These are phyloP conservation scores for Harmothoe impar DNA, from an alignment of 2,888 invertebrate species.

Conservation along the genomic window DNA sequence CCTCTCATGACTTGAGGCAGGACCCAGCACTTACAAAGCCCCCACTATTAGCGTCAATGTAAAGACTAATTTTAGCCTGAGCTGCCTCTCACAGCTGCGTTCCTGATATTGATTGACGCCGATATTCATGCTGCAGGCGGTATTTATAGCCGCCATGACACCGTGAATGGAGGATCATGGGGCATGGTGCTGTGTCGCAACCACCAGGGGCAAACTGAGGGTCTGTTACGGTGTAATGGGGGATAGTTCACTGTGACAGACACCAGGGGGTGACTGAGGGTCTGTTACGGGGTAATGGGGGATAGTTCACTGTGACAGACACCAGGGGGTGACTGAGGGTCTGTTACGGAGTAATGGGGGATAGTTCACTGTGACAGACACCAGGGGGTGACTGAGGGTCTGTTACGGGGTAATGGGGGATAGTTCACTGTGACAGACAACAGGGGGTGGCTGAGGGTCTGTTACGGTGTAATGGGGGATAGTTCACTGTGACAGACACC, in stretches of 20 bases:
- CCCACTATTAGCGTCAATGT: background rate
- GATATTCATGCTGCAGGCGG: background rate
- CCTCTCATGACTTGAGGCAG: background rate
- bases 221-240: background rate
- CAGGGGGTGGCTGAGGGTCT: too few relatives aligned
- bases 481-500: too few relatives aligned
- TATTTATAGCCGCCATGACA: background rate
- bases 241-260: background rate
- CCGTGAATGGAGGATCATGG: background rate
- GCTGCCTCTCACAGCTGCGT: background rate
- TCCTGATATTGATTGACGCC: constrained; percentile 17
- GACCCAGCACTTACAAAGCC: background rate
- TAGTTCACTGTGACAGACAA: too few relatives aligned
- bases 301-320: too few relatives aligned
- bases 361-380: too few relatives aligned
- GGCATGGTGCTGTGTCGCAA: background rate
- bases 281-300: too few relatives aligned
- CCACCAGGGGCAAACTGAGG: background rate
- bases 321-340: too few relatives aligned
- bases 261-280: background rate
- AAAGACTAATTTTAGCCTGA: constrained; percentile 17
- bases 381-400: too few relatives aligned
- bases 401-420: too few relatives aligned
- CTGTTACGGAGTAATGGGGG: too few relatives aligned
- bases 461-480: too few relatives aligned